Conservation (phyloP, 2,113 vertebrate genomes). For the Grus americana region DNA sequence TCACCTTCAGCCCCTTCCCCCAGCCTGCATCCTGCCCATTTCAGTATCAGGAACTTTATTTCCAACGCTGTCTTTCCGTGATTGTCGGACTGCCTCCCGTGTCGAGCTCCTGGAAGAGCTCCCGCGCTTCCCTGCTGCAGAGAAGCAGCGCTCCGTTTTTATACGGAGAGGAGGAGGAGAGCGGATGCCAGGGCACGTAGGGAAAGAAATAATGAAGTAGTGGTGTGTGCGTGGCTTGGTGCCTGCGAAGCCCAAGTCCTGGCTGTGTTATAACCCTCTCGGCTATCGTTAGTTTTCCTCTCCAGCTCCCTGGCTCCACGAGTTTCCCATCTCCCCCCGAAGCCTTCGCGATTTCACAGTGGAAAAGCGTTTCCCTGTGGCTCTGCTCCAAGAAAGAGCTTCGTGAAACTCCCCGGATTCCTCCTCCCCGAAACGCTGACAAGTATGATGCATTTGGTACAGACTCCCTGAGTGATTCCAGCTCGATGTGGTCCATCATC, state of each 20-base stretch:
- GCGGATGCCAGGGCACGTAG: not conserved
- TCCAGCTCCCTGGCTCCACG: not conserved
- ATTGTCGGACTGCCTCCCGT: not conserved
- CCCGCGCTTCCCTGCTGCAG: rapidly evolving
- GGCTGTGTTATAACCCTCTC: rapidly evolving
- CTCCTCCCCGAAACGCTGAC: not conserved
- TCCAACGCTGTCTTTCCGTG: not conserved
- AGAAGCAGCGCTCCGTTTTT: not conserved
- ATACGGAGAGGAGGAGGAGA: not conserved
- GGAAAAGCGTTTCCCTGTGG: not conserved
- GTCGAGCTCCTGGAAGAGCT: not conserved
- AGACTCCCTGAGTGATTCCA: conserved; percentile 1
- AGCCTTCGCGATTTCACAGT: not conserved
- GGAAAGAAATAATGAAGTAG: not conserved
- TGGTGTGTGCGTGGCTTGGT: not conserved
- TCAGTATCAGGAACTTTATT: not conserved
- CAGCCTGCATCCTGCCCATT: not conserved
- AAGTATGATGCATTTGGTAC: not conserved
- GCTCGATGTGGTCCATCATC: not conserved
- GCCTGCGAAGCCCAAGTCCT: not conserved
- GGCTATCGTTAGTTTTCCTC: not conserved
- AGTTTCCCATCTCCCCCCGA: not conserved
- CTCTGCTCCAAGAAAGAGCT: not conserved
- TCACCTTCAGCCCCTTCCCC: not conserved
- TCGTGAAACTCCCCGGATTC: not conserved